phyloP scores from a whole-genome alignment of 2,797 vertebrate species.

The Scolopax bukidnonensis region DNA sequence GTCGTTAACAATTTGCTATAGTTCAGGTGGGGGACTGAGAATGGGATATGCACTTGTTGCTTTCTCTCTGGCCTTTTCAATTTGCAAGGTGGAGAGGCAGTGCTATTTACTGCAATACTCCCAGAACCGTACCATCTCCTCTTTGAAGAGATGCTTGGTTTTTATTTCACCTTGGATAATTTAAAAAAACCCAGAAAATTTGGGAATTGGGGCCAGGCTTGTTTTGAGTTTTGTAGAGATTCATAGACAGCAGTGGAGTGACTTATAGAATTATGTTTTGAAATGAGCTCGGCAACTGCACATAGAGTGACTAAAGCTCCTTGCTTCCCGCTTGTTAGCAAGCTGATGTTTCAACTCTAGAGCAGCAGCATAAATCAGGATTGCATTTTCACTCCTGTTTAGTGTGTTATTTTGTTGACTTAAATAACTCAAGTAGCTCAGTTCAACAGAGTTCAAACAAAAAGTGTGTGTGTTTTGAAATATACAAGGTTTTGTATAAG shows the following conservation, averaged over 20 bases:
- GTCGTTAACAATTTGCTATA: background rate
- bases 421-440: background rate
- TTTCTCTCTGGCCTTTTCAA: background rate
- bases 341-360: background rate
- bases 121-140: background rate
- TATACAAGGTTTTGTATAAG: background rate
- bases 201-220: background rate
- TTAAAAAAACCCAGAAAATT: background rate
- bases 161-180: background rate
- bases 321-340: background rate
- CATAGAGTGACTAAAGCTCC: background rate
- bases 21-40: background rate
- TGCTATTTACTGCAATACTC: accelerated
- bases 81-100: background rate
- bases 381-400: background rate
- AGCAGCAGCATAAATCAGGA: background rate
- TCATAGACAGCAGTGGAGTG: background rate
- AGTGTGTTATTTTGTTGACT: constrained; percentile 8
- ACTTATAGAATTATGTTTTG: background rate
- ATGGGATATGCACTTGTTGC: background rate
- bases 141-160: background rate
- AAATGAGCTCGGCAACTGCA: background rate
- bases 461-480: background rate
- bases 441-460: background rate
- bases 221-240: background rate